phyloP scores from a whole-genome alignment of 1,140 invertebrate species.

The Drosophila ercepeae region DNA sequence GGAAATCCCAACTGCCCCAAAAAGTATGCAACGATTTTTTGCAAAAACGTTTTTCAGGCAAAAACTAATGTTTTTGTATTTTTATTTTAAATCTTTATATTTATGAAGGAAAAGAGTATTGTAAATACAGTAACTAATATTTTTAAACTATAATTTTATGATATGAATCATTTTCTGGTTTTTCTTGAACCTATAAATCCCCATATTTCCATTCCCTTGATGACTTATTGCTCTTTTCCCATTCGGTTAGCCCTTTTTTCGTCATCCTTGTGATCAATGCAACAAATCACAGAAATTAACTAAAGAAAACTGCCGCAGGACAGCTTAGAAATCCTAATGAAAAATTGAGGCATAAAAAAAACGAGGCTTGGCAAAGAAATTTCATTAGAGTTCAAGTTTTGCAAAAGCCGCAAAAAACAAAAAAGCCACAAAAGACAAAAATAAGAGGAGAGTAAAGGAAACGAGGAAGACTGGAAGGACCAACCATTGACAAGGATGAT shows the following conservation, averaged over 20 bases:
- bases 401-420: conserved; percentile 50
- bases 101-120: too few relatives aligned
- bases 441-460: neutral
- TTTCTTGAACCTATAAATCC: too few relatives aligned
- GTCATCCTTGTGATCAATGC: conserved; percentile 36
- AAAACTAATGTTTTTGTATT: neutral
- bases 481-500: conserved; percentile 35
- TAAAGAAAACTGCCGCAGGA: conserved; percentile 77
- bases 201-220: neutral
- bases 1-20: neutral
- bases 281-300: conserved; percentile 80
- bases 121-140: too few relatives aligned
- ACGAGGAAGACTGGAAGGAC: neutral
- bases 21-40: neutral
- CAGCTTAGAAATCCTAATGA: conserved; percentile 64
- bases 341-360: conserved; percentile 44
- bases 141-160: too few relatives aligned
- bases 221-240: conserved; percentile 18
- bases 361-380: conserved; percentile 23
- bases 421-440: conserved; percentile 18
- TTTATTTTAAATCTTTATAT: neutral
- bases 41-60: neutral
- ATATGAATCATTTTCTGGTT: too few relatives aligned
- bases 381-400: conserved; percentile 52
- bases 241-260: neutral